Conservation (phyloP, 2,113 vertebrate genomes). For the Chaetodon auriga region DNA sequence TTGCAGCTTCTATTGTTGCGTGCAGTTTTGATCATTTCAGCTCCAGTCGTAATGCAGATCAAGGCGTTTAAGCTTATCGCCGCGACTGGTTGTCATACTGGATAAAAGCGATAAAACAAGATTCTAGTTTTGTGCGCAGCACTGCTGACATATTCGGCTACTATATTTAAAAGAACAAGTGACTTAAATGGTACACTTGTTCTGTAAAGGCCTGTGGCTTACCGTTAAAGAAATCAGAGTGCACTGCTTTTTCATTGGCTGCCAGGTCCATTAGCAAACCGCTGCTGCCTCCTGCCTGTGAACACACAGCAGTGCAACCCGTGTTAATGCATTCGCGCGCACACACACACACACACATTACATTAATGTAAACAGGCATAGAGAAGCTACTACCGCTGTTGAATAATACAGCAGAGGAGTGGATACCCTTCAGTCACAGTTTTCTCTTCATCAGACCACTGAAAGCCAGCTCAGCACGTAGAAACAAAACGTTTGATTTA, state of each 20-base stretch:
- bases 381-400: no score
- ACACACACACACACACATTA: neutral
- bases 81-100: neutral
- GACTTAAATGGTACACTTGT: neutral
- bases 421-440: no score
- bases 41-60: neutral
- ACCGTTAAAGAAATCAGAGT: constrained; percentile 97
- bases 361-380: neutral
- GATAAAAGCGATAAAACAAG: neutral
- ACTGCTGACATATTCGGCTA: no score
- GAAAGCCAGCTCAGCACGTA: no score
- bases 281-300: constrained; percentile 95
- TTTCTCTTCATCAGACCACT: no score
- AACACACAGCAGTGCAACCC: constrained; percentile 57
- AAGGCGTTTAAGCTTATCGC: neutral
- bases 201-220: constrained; percentile 45
- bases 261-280: constrained; percentile 97
- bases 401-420: no score
- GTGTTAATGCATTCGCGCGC: neutral
- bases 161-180: neutral
- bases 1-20: neutral
- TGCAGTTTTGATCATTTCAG: neutral
- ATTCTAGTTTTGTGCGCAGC: neutral
- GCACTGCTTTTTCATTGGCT: constrained; percentile 96
- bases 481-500: no score